phyloP scores from a whole-genome alignment of 2,797 vertebrate genomes.

The Nannoperca obscura region DNA sequence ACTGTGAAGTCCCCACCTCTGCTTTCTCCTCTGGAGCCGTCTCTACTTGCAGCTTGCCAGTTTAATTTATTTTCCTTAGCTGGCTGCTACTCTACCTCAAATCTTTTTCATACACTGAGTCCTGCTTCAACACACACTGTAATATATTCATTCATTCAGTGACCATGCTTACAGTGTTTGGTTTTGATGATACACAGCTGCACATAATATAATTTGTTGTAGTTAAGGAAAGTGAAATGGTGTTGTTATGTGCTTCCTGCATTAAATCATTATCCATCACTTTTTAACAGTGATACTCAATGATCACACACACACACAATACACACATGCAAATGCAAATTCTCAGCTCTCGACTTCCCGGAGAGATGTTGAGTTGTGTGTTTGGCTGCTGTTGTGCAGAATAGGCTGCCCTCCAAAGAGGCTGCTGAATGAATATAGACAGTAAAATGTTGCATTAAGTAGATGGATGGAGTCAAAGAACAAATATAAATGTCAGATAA shows the following conservation, averaged over 20 bases:
- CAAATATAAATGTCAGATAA: conserved; percentile 75
- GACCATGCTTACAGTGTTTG: conserved; percentile 41
- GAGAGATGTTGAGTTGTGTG: conserved; percentile 31
- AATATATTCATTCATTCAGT: conserved; percentile 67
- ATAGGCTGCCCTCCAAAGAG: conserved; percentile 63
- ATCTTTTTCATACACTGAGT: conserved; percentile 30
- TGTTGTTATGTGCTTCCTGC: conserved; percentile 50
- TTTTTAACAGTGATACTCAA: conserved; percentile 27
- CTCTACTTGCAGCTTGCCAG: conserved; percentile 66
- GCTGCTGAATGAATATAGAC: conserved; percentile 63
- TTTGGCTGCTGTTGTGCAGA: conserved; percentile 63
- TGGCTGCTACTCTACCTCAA: conserved; percentile 52
- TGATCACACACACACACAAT: conserved; percentile 7
- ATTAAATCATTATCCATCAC: conserved; percentile 52
- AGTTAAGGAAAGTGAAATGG: conserved; percentile 46
- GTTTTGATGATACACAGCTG: conserved; percentile 51
- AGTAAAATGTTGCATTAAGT: conserved; percentile 72
- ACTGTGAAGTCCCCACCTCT: conserved; percentile 72
- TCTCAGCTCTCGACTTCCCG: conserved; percentile 46
- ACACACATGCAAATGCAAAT: conserved; percentile 32
- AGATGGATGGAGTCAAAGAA: conserved; percentile 70
- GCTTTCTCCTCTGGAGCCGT: conserved; percentile 57
- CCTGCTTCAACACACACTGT: conserved; percentile 46
- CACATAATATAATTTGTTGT: conserved; percentile 51
- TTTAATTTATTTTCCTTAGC: conserved; percentile 70